Evolutionary conservation across 2,797 vertebrate species (phyloP), one percentile per base, ranked within the genome.

Genomic region (Sebastes matsubarae): DNA sequence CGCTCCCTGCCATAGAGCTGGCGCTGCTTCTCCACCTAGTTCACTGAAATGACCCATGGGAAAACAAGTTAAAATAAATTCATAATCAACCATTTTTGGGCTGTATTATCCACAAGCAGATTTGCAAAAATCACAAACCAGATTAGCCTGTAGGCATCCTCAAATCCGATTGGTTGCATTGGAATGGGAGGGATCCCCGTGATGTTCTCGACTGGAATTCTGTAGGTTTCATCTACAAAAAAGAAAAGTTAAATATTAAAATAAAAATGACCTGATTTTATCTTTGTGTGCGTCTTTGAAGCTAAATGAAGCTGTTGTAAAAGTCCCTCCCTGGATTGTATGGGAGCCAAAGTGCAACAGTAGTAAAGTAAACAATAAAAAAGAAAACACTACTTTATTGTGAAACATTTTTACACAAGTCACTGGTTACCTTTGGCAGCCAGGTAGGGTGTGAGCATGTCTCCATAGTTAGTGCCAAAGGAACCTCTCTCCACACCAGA

Each of bases 161-260:
- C 94, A 86, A 97, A 98, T 82, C 97, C 97, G 7, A 98, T 98
- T 72, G 97, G 97, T 74, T 98, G 97, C 38, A 89, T 93, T 5
- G 97, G 97, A 89, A 98, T 97, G 4, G 97, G 97, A 18, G 97
- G 96, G 60, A 96, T 81, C 32, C 96, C 97, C 0, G 82, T 89
- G 52, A 95, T 95, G 18, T 93, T 50, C 34, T 87, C 57, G 4
- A 68, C 60, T 9, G 94, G 85, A 72, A 95, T 96, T 83, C 97
- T 95, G 87, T 96, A 97, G 5, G 96, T 96, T 30, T 93, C 91
- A 34, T 94, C 97, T 97, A 89, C 7, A 92, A 94, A 86, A 76
- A 85, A 76, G 8, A 38, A 12, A 52, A 52, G 27, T 73, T 55
- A 57, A 16, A 68, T 3, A 32, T 18, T 8, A 5, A 34, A 46